phyloP scores from a whole-genome alignment of 1,140 invertebrate species.

The Episyrphus balteatus region DNA sequence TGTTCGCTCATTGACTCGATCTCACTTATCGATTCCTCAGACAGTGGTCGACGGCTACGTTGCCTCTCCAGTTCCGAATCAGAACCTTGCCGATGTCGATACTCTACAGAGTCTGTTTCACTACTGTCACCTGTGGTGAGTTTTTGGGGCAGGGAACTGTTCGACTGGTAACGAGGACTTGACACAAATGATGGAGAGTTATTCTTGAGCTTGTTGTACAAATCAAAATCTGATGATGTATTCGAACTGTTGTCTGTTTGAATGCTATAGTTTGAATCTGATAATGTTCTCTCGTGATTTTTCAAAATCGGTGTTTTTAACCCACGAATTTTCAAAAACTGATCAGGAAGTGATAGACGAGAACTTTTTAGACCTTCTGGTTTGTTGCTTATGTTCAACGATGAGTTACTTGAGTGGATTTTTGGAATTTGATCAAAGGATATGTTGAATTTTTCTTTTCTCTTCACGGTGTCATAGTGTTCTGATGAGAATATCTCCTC shows the following conservation, averaged over 20 bases:
- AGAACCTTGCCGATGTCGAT: constrained; percentile 40
- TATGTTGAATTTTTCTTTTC: constrained; percentile 25
- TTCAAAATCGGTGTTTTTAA: constrained; percentile 12
- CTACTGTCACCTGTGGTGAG: constrained; percentile 15
- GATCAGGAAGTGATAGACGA: constrained; percentile 31
- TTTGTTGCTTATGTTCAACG: constrained; percentile 25
- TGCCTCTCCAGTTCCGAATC: constrained; percentile 48
- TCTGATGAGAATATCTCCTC: constrained; percentile 36
- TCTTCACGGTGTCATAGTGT: constrained; percentile 32
- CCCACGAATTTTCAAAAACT: constrained; percentile 23
- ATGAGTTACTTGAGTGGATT: constrained; percentile 31
- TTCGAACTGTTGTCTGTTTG: constrained; percentile 35
- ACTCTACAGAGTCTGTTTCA: constrained; percentile 38
- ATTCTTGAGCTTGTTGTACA: constrained; percentile 27
- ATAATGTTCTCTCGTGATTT: constrained; percentile 29
- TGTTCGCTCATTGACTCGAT: constrained; percentile 48
- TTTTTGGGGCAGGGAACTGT: constrained; percentile 17
- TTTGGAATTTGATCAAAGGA: constrained; percentile 32
- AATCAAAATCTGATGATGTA: constrained; percentile 30
- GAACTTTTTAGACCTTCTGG: constrained; percentile 19
- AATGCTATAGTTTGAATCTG: constrained; percentile 33
- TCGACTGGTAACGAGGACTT: constrained; percentile 21
- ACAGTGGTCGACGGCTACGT: constrained; percentile 57
- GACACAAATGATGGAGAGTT: constrained; percentile 14
- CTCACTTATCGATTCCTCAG: constrained; percentile 52